Evolutionary conservation across 2,797 vertebrate species (phyloP).

Genomic region (Todus mexicanus): DNA sequence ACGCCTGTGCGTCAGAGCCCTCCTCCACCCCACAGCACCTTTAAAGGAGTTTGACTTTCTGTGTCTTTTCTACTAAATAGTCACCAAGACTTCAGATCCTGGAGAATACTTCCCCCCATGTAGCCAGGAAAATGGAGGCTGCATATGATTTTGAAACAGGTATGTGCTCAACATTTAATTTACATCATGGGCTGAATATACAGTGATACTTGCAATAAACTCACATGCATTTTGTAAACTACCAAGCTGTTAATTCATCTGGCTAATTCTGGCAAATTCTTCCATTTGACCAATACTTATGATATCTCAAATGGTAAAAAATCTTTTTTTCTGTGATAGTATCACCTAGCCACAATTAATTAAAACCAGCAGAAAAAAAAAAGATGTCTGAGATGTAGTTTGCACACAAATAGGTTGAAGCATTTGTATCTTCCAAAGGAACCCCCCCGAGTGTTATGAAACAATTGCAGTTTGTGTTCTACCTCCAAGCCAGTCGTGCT

Average conservation of each 20-base stretch:
- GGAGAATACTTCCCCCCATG: neutral
- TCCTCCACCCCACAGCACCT: neutral
- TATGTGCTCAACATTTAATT: neutral
- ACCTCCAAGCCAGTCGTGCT: neutral
- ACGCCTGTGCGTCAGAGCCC: rapidly evolving
- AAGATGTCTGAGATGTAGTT: neutral
- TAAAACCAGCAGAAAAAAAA: neutral
- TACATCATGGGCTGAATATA: neutral
- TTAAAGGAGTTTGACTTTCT: neutral
- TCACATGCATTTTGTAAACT: neutral
- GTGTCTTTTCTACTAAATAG: neutral
- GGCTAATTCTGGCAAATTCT: neutral
- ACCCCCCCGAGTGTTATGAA: neutral
- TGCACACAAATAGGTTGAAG: neutral
- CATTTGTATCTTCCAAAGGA: neutral
- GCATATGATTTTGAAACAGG: constrained; percentile 4
- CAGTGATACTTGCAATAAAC: neutral
- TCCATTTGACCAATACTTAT: neutral
- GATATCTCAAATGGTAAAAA: neutral
- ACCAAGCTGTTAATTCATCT: neutral
- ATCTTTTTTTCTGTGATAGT: neutral
- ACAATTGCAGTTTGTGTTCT: constrained; percentile 1
- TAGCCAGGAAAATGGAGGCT: neutral
- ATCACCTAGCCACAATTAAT: neutral
- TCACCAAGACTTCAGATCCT: neutral